phyloP scores from a whole-genome alignment of 2,113 vertebrate species.

The Amphilophus citrinellus region DNA sequence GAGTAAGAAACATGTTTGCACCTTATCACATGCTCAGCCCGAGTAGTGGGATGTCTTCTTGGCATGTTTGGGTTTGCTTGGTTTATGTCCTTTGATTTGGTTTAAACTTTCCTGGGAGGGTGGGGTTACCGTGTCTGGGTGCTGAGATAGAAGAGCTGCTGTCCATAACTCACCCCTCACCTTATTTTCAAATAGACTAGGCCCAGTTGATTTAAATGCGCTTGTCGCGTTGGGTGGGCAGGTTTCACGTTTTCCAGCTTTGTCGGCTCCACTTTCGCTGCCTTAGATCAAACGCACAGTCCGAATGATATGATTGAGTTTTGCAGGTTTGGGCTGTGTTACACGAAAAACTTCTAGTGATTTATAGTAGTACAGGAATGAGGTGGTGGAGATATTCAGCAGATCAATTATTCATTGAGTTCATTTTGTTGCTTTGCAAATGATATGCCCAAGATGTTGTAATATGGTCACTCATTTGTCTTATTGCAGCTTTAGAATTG shows the following conservation, averaged over 20 bases:
- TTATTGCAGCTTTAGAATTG: not conserved
- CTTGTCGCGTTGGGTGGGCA: conserved; percentile 26
- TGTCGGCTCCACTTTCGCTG: conserved; percentile 8
- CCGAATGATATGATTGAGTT: conserved; percentile 15
- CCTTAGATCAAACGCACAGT: conserved; percentile 27
- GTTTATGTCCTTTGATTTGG: conserved; percentile 48
- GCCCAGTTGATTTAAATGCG: conserved; percentile 33
- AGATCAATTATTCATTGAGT: not conserved
- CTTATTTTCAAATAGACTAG: conserved; percentile 47
- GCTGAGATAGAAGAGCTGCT: conserved; percentile 65
- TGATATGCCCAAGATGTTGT: not conserved
- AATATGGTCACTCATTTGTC: not conserved
- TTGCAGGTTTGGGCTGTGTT: not conserved
- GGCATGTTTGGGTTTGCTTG: conserved; percentile 47
- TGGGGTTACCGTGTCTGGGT: conserved; percentile 18
- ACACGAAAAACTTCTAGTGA: not conserved
- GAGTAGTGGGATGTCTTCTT: conserved; percentile 24
- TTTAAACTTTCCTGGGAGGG: conserved; percentile 14
- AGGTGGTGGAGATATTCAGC: not conserved
- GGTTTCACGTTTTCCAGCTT: conserved; percentile 21
- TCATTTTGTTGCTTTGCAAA: not conserved
- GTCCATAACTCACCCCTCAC: conserved; percentile 58
- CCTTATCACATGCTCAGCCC: conserved; percentile 1
- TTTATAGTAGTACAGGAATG: conserved; percentile 6
- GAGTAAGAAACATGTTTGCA: not conserved